Evolutionary conservation across 2,888 invertebrate genomes (phyloP).

Genomic region (Andrena chrysosceles): DNA sequence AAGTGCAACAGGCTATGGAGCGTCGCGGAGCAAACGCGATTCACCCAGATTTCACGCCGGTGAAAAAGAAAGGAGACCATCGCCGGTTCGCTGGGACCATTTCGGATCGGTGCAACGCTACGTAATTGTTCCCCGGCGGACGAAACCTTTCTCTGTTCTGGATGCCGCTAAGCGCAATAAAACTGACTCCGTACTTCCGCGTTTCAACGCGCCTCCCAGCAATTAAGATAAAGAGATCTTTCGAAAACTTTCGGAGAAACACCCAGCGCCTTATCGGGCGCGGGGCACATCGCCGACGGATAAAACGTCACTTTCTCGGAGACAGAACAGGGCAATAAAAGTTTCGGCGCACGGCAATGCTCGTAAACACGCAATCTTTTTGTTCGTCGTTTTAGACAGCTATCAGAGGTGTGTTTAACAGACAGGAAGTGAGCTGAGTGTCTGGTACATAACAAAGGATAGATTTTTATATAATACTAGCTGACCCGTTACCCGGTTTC

Average conservation of each 20-base stretch:
- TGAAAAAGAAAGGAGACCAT: conserved; percentile 45
- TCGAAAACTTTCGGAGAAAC: conserved; percentile 53
- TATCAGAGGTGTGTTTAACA: too few species aligned
- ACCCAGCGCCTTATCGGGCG: conserved; percentile 35
- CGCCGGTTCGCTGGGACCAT: conserved; percentile 25
- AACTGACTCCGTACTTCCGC: conserved; percentile 47
- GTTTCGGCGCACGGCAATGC: neutral
- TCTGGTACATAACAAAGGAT: too few species aligned
- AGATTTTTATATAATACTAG: too few species aligned
- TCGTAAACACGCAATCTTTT: neutral
- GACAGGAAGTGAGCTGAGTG: too few species aligned
- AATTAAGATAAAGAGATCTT: conserved; percentile 61
- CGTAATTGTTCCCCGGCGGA: conserved; percentile 40
- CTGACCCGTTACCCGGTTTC: too few species aligned
- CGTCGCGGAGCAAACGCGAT: conserved; percentile 43
- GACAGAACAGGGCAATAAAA: neutral
- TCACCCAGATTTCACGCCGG: conserved; percentile 54
- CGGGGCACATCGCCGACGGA: neutral
- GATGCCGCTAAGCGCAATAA: conserved; percentile 38
- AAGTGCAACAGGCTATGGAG: neutral
- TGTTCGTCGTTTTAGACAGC: too few species aligned
- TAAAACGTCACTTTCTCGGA: conserved; percentile 3
- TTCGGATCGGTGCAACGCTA: conserved; percentile 33
- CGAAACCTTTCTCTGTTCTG: conserved; percentile 42
- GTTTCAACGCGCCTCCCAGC: conserved; percentile 44